Evolutionary conservation across 1,140 invertebrate species (phyloP).

Genomic region (Propsilocerus akamusi): DNA sequence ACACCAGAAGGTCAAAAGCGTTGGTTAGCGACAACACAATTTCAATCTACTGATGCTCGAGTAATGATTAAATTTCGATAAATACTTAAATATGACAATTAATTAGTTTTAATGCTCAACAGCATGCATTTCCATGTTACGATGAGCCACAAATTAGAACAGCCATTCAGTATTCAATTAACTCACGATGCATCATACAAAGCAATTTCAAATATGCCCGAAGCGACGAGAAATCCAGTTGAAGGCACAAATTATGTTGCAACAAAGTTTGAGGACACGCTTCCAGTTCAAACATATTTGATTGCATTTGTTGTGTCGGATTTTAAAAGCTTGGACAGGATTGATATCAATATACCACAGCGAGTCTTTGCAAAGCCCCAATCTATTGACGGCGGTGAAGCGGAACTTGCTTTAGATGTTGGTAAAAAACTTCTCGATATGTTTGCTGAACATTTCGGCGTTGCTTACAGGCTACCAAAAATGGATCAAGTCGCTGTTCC

Average conservation of each 20-base stretch:
- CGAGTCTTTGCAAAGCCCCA: background rate
- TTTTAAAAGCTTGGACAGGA: constrained; percentile 21
- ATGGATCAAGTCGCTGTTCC: constrained; percentile 73
- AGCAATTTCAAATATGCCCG: constrained; percentile 37
- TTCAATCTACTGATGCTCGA: constrained; percentile 53
- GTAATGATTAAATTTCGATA: constrained; percentile 67
- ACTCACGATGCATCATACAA: constrained; percentile 28
- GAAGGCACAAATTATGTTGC: constrained; percentile 31
- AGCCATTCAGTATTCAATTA: constrained; percentile 27
- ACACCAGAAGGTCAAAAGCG: constrained; percentile 19
- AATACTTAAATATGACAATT: constrained; percentile 46
- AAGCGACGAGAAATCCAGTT: constrained; percentile 9
- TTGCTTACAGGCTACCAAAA: constrained; percentile 28
- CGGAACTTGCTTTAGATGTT: constrained; percentile 16
- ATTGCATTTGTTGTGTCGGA: constrained; percentile 55
- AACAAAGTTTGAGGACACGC: constrained; percentile 19
- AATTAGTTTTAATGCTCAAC: background rate
- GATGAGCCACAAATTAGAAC: constrained; percentile 1
- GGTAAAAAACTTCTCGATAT: constrained; percentile 5
- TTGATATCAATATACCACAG: background rate
- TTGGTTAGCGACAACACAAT: constrained; percentile 45
- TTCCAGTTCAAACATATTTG: constrained; percentile 53
- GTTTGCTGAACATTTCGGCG: constrained; percentile 14
- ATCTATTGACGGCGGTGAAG: background rate
- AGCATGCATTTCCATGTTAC: background rate